Conservation (phyloP, 2,888 invertebrate genomes). For the Drosophila affinis region DNA sequence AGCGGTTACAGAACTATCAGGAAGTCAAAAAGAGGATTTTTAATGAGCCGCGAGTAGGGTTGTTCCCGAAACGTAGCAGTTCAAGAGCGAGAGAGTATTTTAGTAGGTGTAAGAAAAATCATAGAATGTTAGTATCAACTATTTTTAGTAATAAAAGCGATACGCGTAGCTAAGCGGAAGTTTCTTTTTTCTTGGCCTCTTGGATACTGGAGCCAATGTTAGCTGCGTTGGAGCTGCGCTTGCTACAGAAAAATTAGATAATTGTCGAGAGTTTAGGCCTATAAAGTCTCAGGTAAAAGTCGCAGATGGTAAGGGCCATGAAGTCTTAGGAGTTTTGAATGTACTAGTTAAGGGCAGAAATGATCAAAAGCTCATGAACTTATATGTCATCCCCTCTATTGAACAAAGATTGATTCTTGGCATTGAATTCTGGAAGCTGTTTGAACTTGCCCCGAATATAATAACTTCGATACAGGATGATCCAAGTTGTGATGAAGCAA, state of each 20-base stretch:
- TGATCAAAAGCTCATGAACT: not conserved
- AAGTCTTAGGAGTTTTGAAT: not conserved
- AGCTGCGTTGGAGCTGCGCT: not conserved
- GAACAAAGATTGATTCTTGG: no score
- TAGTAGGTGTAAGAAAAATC: not conserved
- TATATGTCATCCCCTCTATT: not conserved
- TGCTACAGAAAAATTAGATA: not conserved
- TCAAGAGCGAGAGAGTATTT: no score
- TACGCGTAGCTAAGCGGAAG: constrained; percentile 1
- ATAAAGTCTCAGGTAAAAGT: not conserved
- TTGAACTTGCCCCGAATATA: no score
- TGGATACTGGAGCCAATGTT: not conserved
- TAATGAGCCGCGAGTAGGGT: no score
- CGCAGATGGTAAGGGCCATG: not conserved
- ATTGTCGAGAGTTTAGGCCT: not conserved
- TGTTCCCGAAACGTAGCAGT: no score
- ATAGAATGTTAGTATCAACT: not conserved
- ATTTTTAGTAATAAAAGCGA: constrained; percentile 1
- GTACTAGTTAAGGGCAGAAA: not conserved
- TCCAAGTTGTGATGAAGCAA: no score
- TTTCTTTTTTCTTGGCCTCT: not conserved
- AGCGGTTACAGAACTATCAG: no score
- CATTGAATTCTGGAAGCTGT: no score
- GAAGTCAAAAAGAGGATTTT: no score
- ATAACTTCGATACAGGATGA: no score